Evolutionary conservation across 2,797 vertebrate species (phyloP).

Genomic region (Neostethus bicornis): DNA sequence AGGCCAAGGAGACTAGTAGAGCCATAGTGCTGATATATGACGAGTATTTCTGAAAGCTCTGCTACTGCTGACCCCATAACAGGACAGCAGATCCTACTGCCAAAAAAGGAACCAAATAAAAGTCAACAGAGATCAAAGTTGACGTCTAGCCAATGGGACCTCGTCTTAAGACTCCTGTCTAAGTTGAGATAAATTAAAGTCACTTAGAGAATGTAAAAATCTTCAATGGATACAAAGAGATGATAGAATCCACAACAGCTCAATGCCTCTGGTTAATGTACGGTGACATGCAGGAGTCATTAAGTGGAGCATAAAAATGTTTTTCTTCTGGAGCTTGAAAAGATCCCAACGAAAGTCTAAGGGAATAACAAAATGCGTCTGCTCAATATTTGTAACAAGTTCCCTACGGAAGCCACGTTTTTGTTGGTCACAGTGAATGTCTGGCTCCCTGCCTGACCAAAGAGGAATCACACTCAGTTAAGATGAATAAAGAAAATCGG

Average conservation of each 20-base stretch:
- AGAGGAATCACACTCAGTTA: slow-evolving; percentile 54
- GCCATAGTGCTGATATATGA: slow-evolving; percentile 64
- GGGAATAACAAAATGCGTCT: slow-evolving; percentile 53
- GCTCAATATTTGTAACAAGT: slow-evolving; percentile 59
- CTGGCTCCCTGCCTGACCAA: slow-evolving; percentile 38
- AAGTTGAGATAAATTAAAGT: slow-evolving; percentile 35
- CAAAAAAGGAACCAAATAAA: slow-evolving; percentile 35
- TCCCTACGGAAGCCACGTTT: slow-evolving; percentile 55
- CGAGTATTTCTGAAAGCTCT: slow-evolving; percentile 46
- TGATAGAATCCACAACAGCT: slow-evolving; percentile 60
- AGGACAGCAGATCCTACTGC: slow-evolving; percentile 45
- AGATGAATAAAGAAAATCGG: slow-evolving; percentile 20
- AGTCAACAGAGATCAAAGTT: slow-evolving; percentile 12
- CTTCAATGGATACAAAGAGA: slow-evolving; percentile 36
- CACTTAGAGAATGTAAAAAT: slow-evolving; percentile 14
- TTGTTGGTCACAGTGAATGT: slow-evolving; percentile 18
- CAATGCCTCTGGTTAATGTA: slow-evolving; percentile 31
- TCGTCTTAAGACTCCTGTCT: slow-evolving; percentile 10
- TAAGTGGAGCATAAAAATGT: slow-evolving; percentile 74
- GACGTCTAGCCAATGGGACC: slow-evolving; percentile 16
- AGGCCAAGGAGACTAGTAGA: slow-evolving; percentile 57
- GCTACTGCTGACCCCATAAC: slow-evolving; percentile 57
- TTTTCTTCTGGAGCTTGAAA: slow-evolving; percentile 74
- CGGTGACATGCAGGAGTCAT: slow-evolving; percentile 69
- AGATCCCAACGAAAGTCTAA: slow-evolving; percentile 70